phyloP scores from a whole-genome alignment of 2,888 invertebrate genomes.

The Trachelus troglodyta region DNA sequence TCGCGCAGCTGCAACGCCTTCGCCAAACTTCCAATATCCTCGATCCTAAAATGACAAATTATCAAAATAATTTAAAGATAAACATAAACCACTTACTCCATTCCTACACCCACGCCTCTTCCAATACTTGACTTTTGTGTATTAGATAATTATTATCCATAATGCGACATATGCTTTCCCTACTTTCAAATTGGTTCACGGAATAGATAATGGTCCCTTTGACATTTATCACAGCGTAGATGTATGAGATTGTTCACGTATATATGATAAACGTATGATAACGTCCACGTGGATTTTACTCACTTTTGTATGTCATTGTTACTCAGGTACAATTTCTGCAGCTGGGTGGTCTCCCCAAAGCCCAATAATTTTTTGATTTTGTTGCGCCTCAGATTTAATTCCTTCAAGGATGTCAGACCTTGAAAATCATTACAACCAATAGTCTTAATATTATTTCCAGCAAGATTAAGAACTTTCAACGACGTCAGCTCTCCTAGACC shows the following conservation, averaged over 20 bases:
- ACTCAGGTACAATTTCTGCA: slow-evolving; percentile 84
- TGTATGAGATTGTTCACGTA: neutral
- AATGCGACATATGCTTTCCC: neutral
- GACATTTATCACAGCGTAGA: neutral
- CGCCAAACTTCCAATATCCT: slow-evolving; percentile 86
- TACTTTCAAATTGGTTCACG: neutral
- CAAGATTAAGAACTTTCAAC: slow-evolving; percentile 90
- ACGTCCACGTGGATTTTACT: slow-evolving; percentile 39
- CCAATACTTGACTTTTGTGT: neutral
- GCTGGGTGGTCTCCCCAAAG: slow-evolving; percentile 80
- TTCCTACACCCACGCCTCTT: neutral
- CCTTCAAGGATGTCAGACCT: slow-evolving; percentile 82
- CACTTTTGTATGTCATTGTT: slow-evolving; percentile 81
- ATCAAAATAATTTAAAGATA: slow-evolving; percentile 1
- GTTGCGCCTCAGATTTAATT: slow-evolving; percentile 90
- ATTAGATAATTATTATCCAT: neutral
- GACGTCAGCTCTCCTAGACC: slow-evolving; percentile 78
- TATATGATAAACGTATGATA: neutral
- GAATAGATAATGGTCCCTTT: neutral
- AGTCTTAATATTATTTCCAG: slow-evolving; percentile 87
- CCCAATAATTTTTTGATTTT: slow-evolving; percentile 83
- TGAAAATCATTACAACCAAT: slow-evolving; percentile 82
- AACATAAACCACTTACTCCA: neutral
- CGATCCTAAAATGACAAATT: slow-evolving; percentile 72
- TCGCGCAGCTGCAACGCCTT: slow-evolving; percentile 83